Evolutionary conservation across 2,113 vertebrate species (phyloP).

Genomic region (Erinaceus europaeus): DNA sequence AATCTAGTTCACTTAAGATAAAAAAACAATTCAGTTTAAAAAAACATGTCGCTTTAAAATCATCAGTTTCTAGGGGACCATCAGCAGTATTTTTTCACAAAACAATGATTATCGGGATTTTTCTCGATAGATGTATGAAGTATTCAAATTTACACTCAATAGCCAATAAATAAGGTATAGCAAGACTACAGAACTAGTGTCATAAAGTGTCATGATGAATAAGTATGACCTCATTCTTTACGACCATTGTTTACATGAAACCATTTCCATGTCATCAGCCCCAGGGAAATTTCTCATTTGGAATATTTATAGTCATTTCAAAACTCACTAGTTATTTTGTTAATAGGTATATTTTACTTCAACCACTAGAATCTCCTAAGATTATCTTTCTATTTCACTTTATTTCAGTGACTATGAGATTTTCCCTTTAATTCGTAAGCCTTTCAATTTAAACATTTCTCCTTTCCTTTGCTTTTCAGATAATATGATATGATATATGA

Average conservation of each 20-base stretch:
- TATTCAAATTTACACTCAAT: constrained; percentile 44
- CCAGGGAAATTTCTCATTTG: constrained; percentile 37
- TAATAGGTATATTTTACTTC: constrained; percentile 38
- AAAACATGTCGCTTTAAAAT: constrained; percentile 8
- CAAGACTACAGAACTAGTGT: background rate
- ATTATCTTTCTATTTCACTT: background rate
- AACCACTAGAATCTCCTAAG: background rate
- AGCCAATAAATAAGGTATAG: constrained; percentile 25
- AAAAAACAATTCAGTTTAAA: background rate
- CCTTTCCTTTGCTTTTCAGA: background rate
- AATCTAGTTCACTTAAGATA: background rate
- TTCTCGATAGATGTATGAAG: constrained; percentile 33
- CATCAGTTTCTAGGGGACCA: background rate
- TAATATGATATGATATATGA: background rate
- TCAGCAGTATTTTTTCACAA: background rate
- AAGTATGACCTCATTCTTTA: constrained; percentile 12
- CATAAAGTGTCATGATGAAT: constrained; percentile 42
- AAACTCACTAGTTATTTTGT: constrained; percentile 39
- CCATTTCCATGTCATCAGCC: background rate
- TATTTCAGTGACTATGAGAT: background rate
- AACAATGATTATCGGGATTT: constrained; percentile 21
- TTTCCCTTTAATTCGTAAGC: background rate
- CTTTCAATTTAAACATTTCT: background rate
- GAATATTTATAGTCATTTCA: constrained; percentile 49
- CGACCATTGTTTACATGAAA: constrained; percentile 42